Evolutionary conservation across 2,113 vertebrate species (phyloP).

Genomic region (Oriolus oriolus): DNA sequence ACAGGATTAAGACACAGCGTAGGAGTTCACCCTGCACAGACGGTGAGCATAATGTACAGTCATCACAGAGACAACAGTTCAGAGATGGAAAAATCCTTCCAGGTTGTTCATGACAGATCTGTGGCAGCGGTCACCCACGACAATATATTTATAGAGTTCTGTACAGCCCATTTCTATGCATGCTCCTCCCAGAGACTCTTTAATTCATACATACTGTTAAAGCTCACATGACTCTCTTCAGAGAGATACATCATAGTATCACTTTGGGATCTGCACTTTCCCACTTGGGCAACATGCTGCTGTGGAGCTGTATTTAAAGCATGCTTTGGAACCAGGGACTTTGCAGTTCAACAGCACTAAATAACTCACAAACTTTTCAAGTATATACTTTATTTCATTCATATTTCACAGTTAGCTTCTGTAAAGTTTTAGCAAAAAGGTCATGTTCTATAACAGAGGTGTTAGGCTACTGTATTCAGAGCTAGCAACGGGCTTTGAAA

Average conservation of each 20-base stretch:
- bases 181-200: not conserved
- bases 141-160: not conserved
- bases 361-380: conserved; percentile 41
- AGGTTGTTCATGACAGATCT: conserved; percentile 26
- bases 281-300: not conserved
- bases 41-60: not conserved
- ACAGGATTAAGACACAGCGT: not conserved
- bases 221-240: not conserved
- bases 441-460: conserved; percentile 58
- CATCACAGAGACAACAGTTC: not conserved
- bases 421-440: conserved; percentile 68
- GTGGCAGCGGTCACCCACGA: not conserved
- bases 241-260: not conserved
- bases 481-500: conserved; percentile 40
- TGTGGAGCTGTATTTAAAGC: not conserved
- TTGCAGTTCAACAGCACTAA: not conserved
- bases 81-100: conserved; percentile 6
- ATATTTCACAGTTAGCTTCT: conserved; percentile 71
- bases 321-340: not conserved
- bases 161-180: not conserved
- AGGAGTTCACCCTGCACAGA: conserved; percentile 27
- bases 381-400: conserved; percentile 70
- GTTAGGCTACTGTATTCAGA: conserved; percentile 48
- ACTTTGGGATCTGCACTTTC: not conserved
- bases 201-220: conserved; percentile 15